Evolutionary conservation across 2,797 vertebrate species (phyloP), one percentile per base, ranked within the genome.

Genomic region (Odontamblyopus rebecca): DNA sequence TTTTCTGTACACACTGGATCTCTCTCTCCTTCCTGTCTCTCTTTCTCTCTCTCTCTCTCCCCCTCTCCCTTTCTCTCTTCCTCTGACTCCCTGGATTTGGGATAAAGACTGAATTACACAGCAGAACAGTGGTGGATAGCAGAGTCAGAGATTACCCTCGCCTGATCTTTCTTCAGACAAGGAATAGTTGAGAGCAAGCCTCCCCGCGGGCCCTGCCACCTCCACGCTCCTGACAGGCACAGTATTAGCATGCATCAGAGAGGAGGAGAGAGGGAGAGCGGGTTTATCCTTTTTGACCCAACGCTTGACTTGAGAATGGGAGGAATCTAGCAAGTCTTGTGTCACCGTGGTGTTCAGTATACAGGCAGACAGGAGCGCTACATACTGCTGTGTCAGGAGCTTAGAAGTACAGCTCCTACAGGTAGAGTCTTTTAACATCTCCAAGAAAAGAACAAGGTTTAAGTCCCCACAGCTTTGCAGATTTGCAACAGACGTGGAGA

Each of bases 91-190:
- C 72, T 8, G 86, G 88, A 89, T 86, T 87, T 79, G 71, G 80
- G 80, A 87, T 91, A 86, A 89, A 85, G 86, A 83, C 78, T 77
- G 85, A 89, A 87, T 88, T 86, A 89, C 85, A 89, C 79, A 82
- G 84, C 80, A 87, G 82, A 89, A 84, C 84, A 84, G 79, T 86
- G 81, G 82, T 91, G 82, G 85, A 88, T 89, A 82, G 90, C 77
- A 78, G 74, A 88, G 85, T 68, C 77, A 83, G 85, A 89, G 88
- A 91, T 91, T 92, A 90, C 87, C 82, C 88, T 38, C 82, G 71
- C 82, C 81, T 90, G 89, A 92, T 92, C 87, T 89, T 89, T 87
- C 86, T 80, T 86, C 86, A 89, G 85, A 89, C 89, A 88, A 89
- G 86, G 89, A 87, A 84, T 81, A 88, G 86, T 83, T 82, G 73